Evolutionary conservation across 2,113 vertebrate species (phyloP).

Genomic region (Pollachius pollachius): DNA sequence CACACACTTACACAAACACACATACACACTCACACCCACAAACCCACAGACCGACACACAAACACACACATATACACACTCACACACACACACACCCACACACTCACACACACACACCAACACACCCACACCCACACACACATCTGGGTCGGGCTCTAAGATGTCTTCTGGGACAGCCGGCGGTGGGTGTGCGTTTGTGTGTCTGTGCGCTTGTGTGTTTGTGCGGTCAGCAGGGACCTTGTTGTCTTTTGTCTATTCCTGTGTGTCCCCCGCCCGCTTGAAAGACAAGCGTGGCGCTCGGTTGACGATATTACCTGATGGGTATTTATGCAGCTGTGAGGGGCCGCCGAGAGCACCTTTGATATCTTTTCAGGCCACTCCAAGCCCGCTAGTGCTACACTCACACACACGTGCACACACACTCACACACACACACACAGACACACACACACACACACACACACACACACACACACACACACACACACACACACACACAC

Average conservation of each 20-base stretch:
- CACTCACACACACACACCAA: neutral
- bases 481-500: slow-evolving; percentile 17
- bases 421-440: slow-evolving; percentile 16
- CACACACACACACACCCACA: neutral
- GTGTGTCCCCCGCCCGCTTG: slow-evolving; percentile 61
- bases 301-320: slow-evolving; percentile 65
- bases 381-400: neutral
- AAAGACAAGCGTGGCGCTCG: slow-evolving; percentile 65
- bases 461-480: slow-evolving; percentile 11
- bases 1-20: neutral
- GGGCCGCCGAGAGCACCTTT: slow-evolving; percentile 60
- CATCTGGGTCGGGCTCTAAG: too few species aligned
- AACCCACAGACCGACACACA: too few species aligned
- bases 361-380: slow-evolving; percentile 45
- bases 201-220: slow-evolving; percentile 10
- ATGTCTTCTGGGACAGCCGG: too few species aligned
- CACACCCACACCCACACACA: too few species aligned
- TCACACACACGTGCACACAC: slow-evolving; percentile 14
- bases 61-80: neutral
- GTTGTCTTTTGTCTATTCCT: slow-evolving; percentile 67
- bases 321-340: slow-evolving; percentile 76
- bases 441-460: slow-evolving; percentile 17
- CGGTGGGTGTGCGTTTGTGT: too few species aligned
- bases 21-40: neutral
- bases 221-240: slow-evolving; percentile 52